These are phyloP conservation scores for Drosophila santomea DNA, from an alignment of 1,140 invertebrate species.

Conservation along the genomic window DNA sequence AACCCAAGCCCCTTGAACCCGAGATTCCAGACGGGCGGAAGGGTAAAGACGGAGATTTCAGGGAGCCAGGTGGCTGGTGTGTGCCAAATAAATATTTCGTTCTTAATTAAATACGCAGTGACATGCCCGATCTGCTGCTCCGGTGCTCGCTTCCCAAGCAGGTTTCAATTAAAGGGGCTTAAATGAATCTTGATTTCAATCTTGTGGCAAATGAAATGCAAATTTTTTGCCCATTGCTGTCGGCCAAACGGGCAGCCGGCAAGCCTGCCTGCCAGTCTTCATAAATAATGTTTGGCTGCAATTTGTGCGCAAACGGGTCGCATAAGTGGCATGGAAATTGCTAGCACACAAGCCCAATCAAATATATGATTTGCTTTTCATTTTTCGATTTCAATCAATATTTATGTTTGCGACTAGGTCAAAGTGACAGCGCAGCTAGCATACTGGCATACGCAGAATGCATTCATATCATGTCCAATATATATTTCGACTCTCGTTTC, in stretches of 20 bases:
- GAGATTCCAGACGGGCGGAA: slow-evolving; percentile 1
- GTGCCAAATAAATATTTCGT: slow-evolving; percentile 74
- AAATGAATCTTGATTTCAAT: slow-evolving; percentile 76
- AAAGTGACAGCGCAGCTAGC: slow-evolving; percentile 20
- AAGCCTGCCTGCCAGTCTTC: slow-evolving; percentile 31
- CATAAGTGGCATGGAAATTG: slow-evolving; percentile 53
- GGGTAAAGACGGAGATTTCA: not conserved
- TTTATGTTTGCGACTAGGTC: slow-evolving; percentile 45
- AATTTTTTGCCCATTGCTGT: slow-evolving; percentile 45
- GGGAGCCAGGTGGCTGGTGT: slow-evolving; percentile 10
- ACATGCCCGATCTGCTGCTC: slow-evolving; percentile 27
- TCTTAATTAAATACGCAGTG: slow-evolving; percentile 78
- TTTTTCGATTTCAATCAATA: slow-evolving; percentile 60
- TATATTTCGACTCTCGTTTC: slow-evolving; percentile 31
- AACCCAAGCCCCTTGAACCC: slow-evolving; percentile 21
- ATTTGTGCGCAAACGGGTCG: slow-evolving; percentile 38
- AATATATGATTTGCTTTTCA: slow-evolving; percentile 55
- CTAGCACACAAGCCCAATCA: slow-evolving; percentile 21
- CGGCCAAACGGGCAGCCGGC: not conserved
- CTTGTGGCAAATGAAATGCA: slow-evolving; percentile 68
- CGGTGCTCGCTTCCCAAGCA: slow-evolving; percentile 6
- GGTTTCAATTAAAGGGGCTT: slow-evolving; percentile 74
- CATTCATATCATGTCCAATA: slow-evolving; percentile 13
- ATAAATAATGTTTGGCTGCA: slow-evolving; percentile 61
- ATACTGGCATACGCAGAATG: not conserved